Evolutionary conservation across 2,113 vertebrate species (phyloP).

Genomic region (Vulpes ferrilata): DNA sequence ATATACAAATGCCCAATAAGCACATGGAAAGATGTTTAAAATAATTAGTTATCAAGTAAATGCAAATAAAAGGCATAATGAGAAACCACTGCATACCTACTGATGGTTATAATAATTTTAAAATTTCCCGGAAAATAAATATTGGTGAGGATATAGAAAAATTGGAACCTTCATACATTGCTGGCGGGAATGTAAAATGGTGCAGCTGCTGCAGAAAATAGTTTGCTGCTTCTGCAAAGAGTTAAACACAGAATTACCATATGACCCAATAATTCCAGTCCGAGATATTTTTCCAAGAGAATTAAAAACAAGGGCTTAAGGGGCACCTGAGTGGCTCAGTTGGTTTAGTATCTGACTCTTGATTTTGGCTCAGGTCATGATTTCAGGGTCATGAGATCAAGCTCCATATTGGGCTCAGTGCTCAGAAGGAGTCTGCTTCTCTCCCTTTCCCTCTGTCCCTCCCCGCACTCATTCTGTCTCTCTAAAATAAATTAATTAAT

Average conservation of each 20-base stretch:
- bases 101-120: background rate
- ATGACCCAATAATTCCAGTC: background rate
- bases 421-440: background rate
- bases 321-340: background rate
- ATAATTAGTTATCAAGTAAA: background rate
- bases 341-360: background rate
- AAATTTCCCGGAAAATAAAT: background rate
- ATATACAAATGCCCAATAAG: background rate
- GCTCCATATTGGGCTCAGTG: background rate
- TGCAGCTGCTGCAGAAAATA: background rate
- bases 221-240: background rate
- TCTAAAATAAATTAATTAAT: background rate
- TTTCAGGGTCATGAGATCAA: background rate
- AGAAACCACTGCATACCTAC: background rate
- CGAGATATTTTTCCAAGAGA: background rate
- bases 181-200: background rate
- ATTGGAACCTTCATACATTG: background rate
- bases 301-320: background rate
- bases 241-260: background rate
- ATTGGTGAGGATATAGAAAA: background rate
- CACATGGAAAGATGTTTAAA: background rate
- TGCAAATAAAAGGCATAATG: background rate
- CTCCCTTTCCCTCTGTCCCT: background rate
- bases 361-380: background rate
- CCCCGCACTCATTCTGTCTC: background rate